Base-by-base conservation (phyloP, 2,888 invertebrate genomes). In the Tetropium fuscum region DNA sequence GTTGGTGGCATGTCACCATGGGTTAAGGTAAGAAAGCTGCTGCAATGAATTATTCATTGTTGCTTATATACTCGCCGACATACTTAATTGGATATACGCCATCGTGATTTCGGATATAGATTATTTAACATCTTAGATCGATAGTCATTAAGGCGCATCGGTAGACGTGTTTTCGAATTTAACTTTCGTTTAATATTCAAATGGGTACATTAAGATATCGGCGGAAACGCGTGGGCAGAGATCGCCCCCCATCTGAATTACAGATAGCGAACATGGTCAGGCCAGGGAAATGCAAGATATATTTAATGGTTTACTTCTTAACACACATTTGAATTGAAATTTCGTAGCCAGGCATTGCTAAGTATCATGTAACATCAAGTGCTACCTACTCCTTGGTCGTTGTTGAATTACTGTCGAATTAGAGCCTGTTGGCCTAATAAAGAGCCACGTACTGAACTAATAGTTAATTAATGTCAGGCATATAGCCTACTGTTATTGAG, bases 1-100 rank as follows among this genome's bases (percentile, higher is more conserved):
- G 80, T 79, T 77, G 80, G 79, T 78, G 78, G 78, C 74, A 74
- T 78, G 81, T 80, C 81, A 78, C 75, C 74, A 72, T 74, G 77
- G 78, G 79, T 81, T 81, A 81, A 81, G 80, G 81, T 81, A 80
- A 79, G 80, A 80, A 79, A 80, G 78, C 78, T 74, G 80, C 78
- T 77, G 74, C 72, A 73, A 80, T 81, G 81, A 81, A 81, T 81
- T 78, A 81, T 81, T 80, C 81, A 81, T 56, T 53, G 40, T 47
- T 57, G 64, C 58, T 47, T 60, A 49, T 60, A 77, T 76, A 74
- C 75, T 74, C 74, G 72, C 75, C 78, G 80, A 79, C 80, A 76
- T 76, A 76, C 77, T 81, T 81, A 80, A 81, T 81, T 81, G 80
- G 80, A 80, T 79, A 77, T 79, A 79, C 78, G 77, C 76, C 69